These are phyloP conservation scores for Montipora capricornis DNA, from an alignment of 64 coral and sea anemone species.

Conservation along the genomic window DNA sequence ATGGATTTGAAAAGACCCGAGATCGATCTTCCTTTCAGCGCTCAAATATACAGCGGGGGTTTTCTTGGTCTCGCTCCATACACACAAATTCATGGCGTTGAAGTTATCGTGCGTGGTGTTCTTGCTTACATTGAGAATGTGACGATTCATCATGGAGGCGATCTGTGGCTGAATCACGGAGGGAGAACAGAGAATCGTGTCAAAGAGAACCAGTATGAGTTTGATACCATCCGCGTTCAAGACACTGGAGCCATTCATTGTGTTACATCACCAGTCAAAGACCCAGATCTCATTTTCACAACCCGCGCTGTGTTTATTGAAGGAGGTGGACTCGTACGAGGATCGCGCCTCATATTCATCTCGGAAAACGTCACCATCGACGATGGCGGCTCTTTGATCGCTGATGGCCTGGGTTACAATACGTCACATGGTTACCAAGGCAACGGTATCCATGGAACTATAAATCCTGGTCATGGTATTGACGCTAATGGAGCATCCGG, in stretches of 20 bases:
- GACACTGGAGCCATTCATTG: slow-evolving; percentile 79
- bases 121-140: slow-evolving; percentile 86
- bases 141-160: slow-evolving; percentile 84
- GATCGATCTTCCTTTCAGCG: slow-evolving; percentile 98
- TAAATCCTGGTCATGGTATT: slow-evolving; percentile 89
- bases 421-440: slow-evolving; percentile 88
- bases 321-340: slow-evolving; percentile 90
- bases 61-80: slow-evolving; percentile 85
- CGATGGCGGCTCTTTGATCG: slow-evolving; percentile 87
- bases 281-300: slow-evolving; percentile 80
- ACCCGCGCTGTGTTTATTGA: slow-evolving; percentile 87
- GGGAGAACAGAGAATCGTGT: slow-evolving; percentile 67
- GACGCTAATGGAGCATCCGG: slow-evolving; percentile 81
- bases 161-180: slow-evolving; percentile 89
- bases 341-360: slow-evolving; percentile 81
- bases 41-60: slow-evolving; percentile 90
- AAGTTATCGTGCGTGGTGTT: slow-evolving; percentile 93
- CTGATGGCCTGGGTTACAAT: slow-evolving; percentile 91
- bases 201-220: slow-evolving; percentile 69
- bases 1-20: slow-evolving; percentile 90
- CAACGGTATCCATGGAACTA: slow-evolving; percentile 71
- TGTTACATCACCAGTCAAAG: slow-evolving; percentile 84
- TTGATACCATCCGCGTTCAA: slow-evolving; percentile 92
- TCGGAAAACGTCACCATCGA: slow-evolving; percentile 96
- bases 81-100: slow-evolving; percentile 88